These are phyloP conservation scores for Penaeus vannamei DNA, from an alignment of 1,140 invertebrate genomes.

Conservation along the genomic window DNA sequence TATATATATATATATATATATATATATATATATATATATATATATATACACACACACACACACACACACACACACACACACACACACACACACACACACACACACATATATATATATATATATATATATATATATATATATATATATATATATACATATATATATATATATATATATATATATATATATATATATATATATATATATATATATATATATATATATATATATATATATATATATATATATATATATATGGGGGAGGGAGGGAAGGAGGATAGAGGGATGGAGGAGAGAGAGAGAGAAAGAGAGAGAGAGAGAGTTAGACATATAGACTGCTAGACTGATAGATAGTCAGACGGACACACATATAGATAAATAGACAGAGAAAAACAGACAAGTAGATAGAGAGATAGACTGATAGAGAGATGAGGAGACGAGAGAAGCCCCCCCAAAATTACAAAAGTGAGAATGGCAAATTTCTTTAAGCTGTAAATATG, in stretches of 20 bases:
- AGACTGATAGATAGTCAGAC: no score
- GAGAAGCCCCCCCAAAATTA: neutral
- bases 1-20: no score
- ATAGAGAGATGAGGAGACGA: neutral
- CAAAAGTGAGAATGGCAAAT: no score
- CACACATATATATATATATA: neutral
- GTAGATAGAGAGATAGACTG: no score
- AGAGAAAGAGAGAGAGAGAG: neutral
- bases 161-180: conserved; percentile 28
- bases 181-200: conserved; percentile 33
- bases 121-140: neutral
- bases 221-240: conserved; percentile 17
- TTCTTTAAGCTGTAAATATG: no score
- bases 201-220: conserved; percentile 33
- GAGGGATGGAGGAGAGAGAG: neutral
- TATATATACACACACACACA: conserved; percentile 14
- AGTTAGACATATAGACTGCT: no score
- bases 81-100: neutral
- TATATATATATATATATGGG: neutral
- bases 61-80: neutral
- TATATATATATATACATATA: neutral
- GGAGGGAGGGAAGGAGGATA: conserved; percentile 1
- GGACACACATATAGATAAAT: no score
- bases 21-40: no score
- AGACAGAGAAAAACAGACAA: no score